Base-by-base conservation (phyloP, 1,140 invertebrate genomes). In the Ceratina australensis region DNA sequence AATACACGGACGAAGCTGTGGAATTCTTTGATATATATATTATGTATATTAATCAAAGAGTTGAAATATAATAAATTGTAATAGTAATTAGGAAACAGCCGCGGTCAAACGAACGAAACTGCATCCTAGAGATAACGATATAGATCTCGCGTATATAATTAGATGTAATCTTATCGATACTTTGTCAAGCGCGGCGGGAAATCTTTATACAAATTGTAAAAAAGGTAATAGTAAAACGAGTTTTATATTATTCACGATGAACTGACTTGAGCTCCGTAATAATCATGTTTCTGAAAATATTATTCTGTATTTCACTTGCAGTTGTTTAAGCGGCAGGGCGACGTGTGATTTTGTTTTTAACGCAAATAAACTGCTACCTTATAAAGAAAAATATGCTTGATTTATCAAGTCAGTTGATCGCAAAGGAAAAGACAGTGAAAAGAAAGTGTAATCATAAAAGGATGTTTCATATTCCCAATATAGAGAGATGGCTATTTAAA, bases 51-150 rank as follows among this genome's bases (percentile, higher is more conserved):
- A 83, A 83, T 87, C 64, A 66, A 88, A 82, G 86, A 89, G 87
- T 87, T 89, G 88, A 87, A 88, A 83, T 83, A 86, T 69, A 76
- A 87, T 83, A 87, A 83, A 89, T 86, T 89, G 82, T 87, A 89
- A 82, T 80, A 81, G 86, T 80, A 87, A 88, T 87, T 89, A 85
- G 87, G 84, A 82, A 54, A 87, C 82, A 87, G 33, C 3, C 72
- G 63, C 75, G 54, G 80, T 89, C 83, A 86, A 86, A 86, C 85
- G 86, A 87, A 86, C 86, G 22, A 80, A 57, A 86, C 24, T 54
- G 80, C 82, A 80, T 79, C 60, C 33, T 85, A 87, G 79, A 77
- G 77, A 85, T 85, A 84, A 85, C 83, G 73, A 85, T 42, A 73
- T 78, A 87, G 79, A 86, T 85, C 78, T 88, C 82, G 82, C 82